phyloP scores from a whole-genome alignment of 2,113 vertebrate genomes.

The Bambusicola thoracicus region DNA sequence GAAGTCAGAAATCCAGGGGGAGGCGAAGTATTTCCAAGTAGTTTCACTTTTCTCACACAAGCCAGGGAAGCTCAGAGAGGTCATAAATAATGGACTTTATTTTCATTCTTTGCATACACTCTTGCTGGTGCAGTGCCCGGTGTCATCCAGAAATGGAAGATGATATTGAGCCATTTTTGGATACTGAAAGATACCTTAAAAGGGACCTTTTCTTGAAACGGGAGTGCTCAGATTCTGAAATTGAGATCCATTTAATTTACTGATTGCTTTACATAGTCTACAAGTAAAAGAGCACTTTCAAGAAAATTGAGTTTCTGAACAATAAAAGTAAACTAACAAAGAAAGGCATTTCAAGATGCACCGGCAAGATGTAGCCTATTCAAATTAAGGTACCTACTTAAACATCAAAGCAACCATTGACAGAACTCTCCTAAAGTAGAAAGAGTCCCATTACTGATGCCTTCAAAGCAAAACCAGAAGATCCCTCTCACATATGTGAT shows the following conservation, averaged over 20 bases:
- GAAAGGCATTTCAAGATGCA: background rate
- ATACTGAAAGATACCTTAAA: background rate
- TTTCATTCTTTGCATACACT: slow-evolving; percentile 44
- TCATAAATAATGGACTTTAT: slow-evolving; percentile 60
- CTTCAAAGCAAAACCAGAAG: background rate
- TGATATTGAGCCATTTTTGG: background rate
- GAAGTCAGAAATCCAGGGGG: slow-evolving; percentile 49
- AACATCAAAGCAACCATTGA: background rate
- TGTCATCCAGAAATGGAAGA: background rate
- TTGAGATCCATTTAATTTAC: background rate
- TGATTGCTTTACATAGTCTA: background rate
- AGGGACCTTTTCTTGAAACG: background rate
- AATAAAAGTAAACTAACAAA: slow-evolving; percentile 5
- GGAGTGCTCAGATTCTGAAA: background rate
- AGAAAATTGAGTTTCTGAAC: background rate
- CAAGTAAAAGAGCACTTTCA: background rate
- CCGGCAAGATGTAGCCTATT: background rate
- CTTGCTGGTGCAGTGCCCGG: background rate
- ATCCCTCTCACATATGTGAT: background rate
- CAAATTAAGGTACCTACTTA: background rate
- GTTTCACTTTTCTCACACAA: slow-evolving; percentile 24
- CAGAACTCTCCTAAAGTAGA: background rate
- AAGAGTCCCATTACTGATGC: background rate
- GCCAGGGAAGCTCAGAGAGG: slow-evolving; percentile 11
- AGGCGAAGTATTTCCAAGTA: slow-evolving; percentile 36